phyloP scores from a whole-genome alignment of 2,888 invertebrate genomes.

The Plebejus argus region DNA sequence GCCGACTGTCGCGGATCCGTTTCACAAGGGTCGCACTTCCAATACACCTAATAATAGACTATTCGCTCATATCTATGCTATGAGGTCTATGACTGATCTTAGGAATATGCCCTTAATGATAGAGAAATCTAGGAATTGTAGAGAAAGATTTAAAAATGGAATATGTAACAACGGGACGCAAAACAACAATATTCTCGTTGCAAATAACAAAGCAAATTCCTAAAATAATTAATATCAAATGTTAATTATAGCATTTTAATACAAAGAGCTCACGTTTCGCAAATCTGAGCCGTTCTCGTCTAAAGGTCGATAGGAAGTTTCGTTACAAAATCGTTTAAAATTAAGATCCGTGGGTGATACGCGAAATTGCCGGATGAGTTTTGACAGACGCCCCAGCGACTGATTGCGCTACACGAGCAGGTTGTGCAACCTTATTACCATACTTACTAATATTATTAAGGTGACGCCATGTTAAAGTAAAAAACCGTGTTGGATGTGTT shows the following conservation, averaged over 20 bases:
- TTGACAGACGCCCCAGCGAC: slow-evolving; percentile 45
- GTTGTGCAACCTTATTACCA: slow-evolving; percentile 42
- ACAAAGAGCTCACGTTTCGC: background rate
- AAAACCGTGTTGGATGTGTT: too few species aligned
- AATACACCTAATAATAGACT: slow-evolving; percentile 29
- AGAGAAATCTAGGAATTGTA: background rate
- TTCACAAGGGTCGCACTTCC: slow-evolving; percentile 41
- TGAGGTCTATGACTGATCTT: background rate
- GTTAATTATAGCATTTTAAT: background rate
- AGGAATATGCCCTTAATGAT: background rate
- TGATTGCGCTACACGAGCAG: slow-evolving; percentile 38
- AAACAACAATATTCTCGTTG: background rate
- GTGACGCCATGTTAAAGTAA: too few species aligned
- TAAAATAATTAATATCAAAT: background rate
- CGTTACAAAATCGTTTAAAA: slow-evolving; percentile 23
- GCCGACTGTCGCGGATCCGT: slow-evolving; percentile 44
- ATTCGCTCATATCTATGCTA: slow-evolving; percentile 16
- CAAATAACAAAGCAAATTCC: background rate
- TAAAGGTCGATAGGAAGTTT: slow-evolving; percentile 32
- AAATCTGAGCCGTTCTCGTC: background rate
- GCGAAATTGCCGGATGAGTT: slow-evolving; percentile 41
- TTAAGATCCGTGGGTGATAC: slow-evolving; percentile 5
- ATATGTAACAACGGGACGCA: background rate
- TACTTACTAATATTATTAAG: background rate
- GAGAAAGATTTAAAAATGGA: background rate